Base-by-base conservation (phyloP, 2,888 invertebrate genomes). In the Plagiodera versicolora region DNA sequence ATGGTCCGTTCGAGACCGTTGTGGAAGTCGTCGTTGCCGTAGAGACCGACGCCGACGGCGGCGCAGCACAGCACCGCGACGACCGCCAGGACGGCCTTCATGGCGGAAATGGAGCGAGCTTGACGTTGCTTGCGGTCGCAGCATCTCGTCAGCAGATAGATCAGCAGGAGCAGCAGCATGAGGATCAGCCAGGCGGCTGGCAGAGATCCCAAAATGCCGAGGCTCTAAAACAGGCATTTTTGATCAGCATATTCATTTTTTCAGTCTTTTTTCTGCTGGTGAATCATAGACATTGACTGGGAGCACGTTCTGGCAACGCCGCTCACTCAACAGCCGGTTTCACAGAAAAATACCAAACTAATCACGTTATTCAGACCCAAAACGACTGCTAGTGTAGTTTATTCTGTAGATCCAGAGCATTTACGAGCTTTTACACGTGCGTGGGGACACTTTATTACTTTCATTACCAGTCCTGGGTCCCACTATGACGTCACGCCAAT, bases 111-210 rank as follows among this genome's bases (percentile, higher is more conserved):
- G 73, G 93, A 93, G 78, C 90, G 89, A 61, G 92, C 90, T 63
- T 94, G 92, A 58, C 94, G 87, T 69, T 94, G 93, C 81, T 94
- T 94, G 74, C 94, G 87, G 84, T 95, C 95, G 86, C 96, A 96
- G 83, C 97, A 97, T 83, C 96, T 87, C 75, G 95, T 94, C 81
- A 96, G 89, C 79, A 97, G 87, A 83, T 96, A 97, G 74, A 96
- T 89, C 70, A 96, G 87, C 71, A 97, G 86, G 56, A 95, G 87
- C 69, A 95, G 86, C 72, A 97, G 84, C 24, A 96, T 95, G 64
- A 97, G 83, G 74, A 96, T 94, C 75, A 97, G 86, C 89, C 95
- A 90, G 44, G 94, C 91, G 60, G 96, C 94, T n/a, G 97, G 97
- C 68, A 95, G 87, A 44, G 95, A 94, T 60, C 92, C 95, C 75